Conservation (phyloP, 2,113 vertebrate genomes). For the Muntiacus muntjak region DNA sequence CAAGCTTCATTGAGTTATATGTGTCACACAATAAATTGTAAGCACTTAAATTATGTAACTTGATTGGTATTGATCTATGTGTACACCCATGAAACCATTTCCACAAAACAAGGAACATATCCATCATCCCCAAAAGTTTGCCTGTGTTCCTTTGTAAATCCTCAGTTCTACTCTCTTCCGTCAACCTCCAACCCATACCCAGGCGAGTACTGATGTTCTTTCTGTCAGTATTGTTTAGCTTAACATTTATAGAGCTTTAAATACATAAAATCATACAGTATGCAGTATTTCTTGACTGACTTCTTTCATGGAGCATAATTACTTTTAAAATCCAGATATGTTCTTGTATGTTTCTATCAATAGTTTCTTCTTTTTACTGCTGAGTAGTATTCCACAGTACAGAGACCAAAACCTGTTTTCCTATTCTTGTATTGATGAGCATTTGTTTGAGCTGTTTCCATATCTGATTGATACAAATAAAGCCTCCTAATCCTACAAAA, state of each 20-base stretch:
- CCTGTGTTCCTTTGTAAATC: background rate
- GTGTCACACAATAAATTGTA: background rate
- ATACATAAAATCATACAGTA: background rate
- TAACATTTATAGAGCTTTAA: background rate
- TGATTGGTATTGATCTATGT: background rate
- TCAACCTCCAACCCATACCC: accelerated
- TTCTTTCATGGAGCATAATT: background rate
- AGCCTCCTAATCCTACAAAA: background rate
- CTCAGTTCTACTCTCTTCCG: background rate
- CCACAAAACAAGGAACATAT: background rate
- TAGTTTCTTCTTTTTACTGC: background rate
- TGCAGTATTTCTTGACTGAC: background rate
- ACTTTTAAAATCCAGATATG: background rate
- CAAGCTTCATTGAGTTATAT: background rate
- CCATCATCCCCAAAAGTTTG: background rate
- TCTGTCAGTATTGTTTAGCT: background rate
- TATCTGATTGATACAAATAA: background rate
- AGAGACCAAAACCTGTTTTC: background rate
- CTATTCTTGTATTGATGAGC: background rate
- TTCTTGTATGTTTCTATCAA: background rate
- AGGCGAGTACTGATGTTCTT: background rate
- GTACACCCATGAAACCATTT: background rate
- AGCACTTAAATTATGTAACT: background rate
- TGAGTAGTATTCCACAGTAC: background rate
- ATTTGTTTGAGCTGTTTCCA: background rate